phyloP scores from a whole-genome alignment of 2,888 invertebrate genomes.

The Eilema caniola region DNA sequence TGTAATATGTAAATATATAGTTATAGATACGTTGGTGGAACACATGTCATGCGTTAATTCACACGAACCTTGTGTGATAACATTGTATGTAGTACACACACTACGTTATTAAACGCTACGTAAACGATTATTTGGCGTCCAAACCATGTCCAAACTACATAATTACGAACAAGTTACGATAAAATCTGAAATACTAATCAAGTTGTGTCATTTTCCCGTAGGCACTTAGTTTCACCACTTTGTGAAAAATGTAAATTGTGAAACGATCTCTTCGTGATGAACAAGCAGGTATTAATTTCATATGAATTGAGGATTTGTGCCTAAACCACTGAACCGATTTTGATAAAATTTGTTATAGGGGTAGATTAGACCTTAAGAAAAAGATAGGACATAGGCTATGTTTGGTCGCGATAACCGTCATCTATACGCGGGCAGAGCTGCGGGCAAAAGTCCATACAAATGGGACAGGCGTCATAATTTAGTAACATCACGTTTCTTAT shows the following conservation, averaged over 20 bases:
- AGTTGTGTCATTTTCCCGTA: conserved; percentile 2
- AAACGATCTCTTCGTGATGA: background rate
- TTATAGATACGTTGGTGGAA: background rate
- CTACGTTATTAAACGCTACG: background rate
- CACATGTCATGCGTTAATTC: conserved; percentile 6
- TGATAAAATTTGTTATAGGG: no score
- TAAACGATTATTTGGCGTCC: conserved; percentile 15
- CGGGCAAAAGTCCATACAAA: no score
- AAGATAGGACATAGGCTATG: no score
- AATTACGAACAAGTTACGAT: conserved; percentile 12
- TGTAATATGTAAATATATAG: background rate
- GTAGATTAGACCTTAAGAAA: no score
- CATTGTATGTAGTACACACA: conserved; percentile 11
- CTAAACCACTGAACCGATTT: no score
- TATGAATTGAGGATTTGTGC: no score
- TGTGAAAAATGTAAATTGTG: background rate
- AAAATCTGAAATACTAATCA: conserved; percentile 13
- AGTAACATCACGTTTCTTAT: no score
- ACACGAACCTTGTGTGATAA: conserved; percentile 13
- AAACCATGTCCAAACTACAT: conserved; percentile 7
- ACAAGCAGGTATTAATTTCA: no score
- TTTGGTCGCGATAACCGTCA: no score
- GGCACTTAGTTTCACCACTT: background rate
- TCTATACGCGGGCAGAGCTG: no score
- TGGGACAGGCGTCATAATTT: no score